Base-by-base conservation (phyloP, 2,797 vertebrate species). In the Myotis findleyi region DNA sequence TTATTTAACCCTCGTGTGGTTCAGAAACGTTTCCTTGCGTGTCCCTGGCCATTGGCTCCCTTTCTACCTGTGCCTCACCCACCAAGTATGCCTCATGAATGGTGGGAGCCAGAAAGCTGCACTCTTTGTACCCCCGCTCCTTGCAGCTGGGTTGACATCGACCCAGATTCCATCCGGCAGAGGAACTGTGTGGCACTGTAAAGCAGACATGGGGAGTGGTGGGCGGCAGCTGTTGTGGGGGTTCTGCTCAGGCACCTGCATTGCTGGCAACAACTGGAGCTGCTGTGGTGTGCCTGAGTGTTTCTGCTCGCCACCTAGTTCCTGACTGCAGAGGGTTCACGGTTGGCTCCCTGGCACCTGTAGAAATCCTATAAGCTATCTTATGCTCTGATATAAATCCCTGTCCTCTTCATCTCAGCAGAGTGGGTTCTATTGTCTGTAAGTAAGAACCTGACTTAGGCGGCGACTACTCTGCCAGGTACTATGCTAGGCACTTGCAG, bases 271-370 rank as follows among this genome's bases (percentile, higher is more conserved):
- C 53, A 75, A 27, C 59, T 62, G 59, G 59, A 62, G 2, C 59
- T 14, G 57, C 59, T 33, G 47, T 51, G 36, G 11, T 41, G 0
- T 30, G 10, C 49, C 68, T 79, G 38, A 10, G 20, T 10, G 4
- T 59, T 55, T 47, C 66, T 92, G 36, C 64, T 77, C 38, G 14
- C 57, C 17, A 23, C 9, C n/a, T 62, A 66, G 59, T 77, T 77
- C 51, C 59, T 89, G 62, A 83, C 47, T 84, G 4, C 14, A 25
- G 53, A 73, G 30, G 16, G 36, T 36, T 80, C 72, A 20, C 9
- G 7, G 33, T 41, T 73, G 30, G 41, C 80, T 95, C 47, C 44
- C 44, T 51, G 18, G 85, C 75, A 81, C 38, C 62, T 92, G 27
- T 57, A 36, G 44, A 92, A 93, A 81, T 87, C 68, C 49, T 87